These are phyloP conservation scores for Atopsyche davidsoni DNA, from an alignment of 1,140 invertebrate genomes.

Conservation along the genomic window DNA sequence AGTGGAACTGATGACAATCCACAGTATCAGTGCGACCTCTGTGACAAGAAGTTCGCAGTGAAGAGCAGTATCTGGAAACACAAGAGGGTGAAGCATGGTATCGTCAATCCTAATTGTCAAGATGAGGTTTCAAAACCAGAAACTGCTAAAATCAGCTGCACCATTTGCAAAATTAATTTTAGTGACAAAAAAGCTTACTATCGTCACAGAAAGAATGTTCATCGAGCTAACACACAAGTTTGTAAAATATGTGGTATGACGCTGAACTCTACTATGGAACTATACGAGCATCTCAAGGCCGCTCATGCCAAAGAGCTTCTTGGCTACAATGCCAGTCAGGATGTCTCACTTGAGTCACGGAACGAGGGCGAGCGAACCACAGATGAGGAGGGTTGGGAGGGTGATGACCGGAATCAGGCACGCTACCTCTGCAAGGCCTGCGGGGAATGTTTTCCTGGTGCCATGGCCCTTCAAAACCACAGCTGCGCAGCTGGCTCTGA, in stretches of 20 bases:
- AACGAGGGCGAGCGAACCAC: background rate
- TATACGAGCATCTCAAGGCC: conserved; percentile 45
- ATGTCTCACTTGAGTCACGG: conserved; percentile 35
- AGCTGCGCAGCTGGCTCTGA: conserved; percentile 39
- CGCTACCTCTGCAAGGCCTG: conserved; percentile 45
- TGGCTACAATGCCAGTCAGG: conserved; percentile 44
- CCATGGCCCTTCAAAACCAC: conserved; percentile 45
- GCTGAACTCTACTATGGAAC: conserved; percentile 41
- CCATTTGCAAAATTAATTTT: conserved; percentile 48
- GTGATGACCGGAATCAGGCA: conserved; percentile 42
- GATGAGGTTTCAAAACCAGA: conserved; percentile 15
- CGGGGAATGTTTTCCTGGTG: conserved; percentile 44
- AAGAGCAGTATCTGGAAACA: conserved; percentile 47
- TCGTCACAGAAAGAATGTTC: conserved; percentile 45
- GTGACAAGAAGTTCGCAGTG: conserved; percentile 45
- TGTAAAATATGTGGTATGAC: conserved; percentile 48
- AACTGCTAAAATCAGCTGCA: conserved; percentile 39
- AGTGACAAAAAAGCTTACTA: conserved; percentile 48
- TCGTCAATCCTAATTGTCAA: conserved; percentile 36
- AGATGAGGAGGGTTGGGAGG: conserved; percentile 35
- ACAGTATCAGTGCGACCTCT: conserved; percentile 43
- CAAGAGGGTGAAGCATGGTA: conserved; percentile 47
- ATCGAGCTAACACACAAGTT: conserved; percentile 43
- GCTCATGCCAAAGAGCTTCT: conserved; percentile 44
- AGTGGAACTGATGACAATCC: conserved; percentile 31